Evolutionary conservation across 2,797 vertebrate species (phyloP).

Genomic region (Sphenopsis melanotis): DNA sequence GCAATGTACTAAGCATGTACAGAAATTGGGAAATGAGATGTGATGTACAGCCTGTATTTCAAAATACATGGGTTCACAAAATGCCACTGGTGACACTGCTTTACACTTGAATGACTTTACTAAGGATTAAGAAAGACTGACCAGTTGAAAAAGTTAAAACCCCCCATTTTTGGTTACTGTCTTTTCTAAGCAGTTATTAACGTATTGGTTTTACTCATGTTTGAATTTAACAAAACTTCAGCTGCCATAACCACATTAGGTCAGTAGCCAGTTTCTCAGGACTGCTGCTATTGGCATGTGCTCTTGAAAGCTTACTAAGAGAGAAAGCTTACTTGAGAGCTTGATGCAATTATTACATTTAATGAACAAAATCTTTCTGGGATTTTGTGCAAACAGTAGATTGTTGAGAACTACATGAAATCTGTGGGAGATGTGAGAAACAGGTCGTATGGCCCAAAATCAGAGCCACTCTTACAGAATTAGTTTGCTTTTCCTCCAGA

Average conservation of each 20-base stretch:
- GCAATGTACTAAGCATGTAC: not conserved
- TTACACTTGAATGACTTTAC: not conserved
- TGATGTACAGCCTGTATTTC: not conserved
- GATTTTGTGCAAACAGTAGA: not conserved
- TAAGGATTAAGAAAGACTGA: not conserved
- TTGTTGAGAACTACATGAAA: conserved; percentile 21
- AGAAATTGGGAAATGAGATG: not conserved
- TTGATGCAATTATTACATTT: not conserved
- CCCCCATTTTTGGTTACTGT: not conserved
- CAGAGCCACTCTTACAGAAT: conserved; percentile 46
- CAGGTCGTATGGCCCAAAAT: conserved; percentile 6
- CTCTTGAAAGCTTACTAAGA: not conserved
- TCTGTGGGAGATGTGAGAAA: conserved; percentile 23
- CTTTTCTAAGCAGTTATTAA: not conserved
- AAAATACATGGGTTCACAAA: not conserved
- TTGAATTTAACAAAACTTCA: not conserved
- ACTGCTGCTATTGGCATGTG: not conserved
- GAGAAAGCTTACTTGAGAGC: not conserved
- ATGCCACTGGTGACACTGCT: not conserved
- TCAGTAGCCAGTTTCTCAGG: not conserved
- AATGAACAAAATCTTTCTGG: conserved; percentile 34
- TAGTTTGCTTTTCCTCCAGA: conserved; percentile 67
- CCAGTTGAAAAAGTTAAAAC: not conserved
- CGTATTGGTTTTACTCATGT: not conserved
- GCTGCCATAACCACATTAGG: not conserved